A percentile compares a stretch with the other conserved stretches of the same genome.
Conservation (phyloP, 2,797 vertebrate species). For the Diplodus sargus region DNA sequence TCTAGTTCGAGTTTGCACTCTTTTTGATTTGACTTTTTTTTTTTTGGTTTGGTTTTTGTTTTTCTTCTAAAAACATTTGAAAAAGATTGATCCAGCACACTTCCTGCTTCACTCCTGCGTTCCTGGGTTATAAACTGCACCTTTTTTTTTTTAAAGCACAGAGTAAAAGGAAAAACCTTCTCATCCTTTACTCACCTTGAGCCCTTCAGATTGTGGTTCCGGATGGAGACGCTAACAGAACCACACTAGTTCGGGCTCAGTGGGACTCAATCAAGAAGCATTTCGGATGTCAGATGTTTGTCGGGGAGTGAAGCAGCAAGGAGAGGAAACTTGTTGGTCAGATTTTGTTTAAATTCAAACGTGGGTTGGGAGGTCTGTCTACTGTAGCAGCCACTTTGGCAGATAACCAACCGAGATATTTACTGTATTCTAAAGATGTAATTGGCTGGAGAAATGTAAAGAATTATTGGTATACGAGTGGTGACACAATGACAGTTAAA, state of each 20-base stretch:
- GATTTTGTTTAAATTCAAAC: background rate
- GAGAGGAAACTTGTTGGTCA: constrained; percentile 7
- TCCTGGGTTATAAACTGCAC: background rate
- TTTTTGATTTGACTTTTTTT: background rate
- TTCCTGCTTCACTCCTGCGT: constrained; percentile 21
- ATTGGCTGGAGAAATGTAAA: background rate
- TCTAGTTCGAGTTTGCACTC: constrained; percentile 26
- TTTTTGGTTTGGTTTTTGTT: constrained; percentile 2
- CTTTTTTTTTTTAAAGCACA: constrained; percentile 39
- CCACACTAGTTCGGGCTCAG: background rate
- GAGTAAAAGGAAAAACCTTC: background rate
- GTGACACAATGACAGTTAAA: background rate
- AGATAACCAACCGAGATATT: constrained; percentile 29
- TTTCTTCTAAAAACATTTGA: fast-evolving
- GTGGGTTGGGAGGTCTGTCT: constrained; percentile 35
- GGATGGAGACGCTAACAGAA: background rate
- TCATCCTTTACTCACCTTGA: background rate
- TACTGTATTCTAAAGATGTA: constrained; percentile 3
- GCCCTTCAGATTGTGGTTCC: background rate
- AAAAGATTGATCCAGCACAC: constrained; percentile 46
- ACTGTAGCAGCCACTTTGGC: constrained; percentile 66
- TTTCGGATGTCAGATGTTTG: background rate
- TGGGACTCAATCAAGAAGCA: background rate
- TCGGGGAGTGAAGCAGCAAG: constrained; percentile 18
- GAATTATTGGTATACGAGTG: background rate